Evolutionary conservation across 2,888 invertebrate genomes (phyloP).

Genomic region (Odontomyia ornata): DNA sequence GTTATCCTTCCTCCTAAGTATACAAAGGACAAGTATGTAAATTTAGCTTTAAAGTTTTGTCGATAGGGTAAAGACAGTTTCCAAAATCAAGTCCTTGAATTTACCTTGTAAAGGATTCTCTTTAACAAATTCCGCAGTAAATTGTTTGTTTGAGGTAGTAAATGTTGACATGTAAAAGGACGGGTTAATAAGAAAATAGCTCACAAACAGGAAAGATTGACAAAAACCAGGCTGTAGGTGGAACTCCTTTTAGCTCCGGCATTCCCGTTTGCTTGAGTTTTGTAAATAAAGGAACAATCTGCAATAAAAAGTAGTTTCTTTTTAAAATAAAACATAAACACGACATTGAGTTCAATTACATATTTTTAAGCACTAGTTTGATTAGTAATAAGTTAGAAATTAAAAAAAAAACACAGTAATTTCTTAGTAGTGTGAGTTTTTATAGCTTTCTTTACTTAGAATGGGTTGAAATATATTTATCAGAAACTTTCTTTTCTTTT

Average conservation of each 20-base stretch:
- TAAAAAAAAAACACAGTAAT: background rate
- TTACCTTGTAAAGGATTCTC: background rate
- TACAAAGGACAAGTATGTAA: background rate
- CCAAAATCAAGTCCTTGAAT: background rate
- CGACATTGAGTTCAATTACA: constrained; percentile 1
- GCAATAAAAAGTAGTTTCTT: no score
- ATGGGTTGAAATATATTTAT: no score
- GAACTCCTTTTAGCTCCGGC: no score
- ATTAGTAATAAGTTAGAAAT: background rate
- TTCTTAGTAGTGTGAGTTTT: no score
- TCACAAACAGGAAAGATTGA: no score
- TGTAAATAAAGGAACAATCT: no score
- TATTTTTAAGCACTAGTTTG: background rate
- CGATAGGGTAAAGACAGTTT: background rate
- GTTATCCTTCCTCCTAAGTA: no score
- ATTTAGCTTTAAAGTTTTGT: background rate
- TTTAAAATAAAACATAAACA: no score
- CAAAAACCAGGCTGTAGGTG: no score
- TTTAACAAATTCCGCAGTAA: background rate
- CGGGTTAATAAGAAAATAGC: background rate
- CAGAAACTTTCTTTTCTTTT: no score
- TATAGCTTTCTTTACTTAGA: no score
- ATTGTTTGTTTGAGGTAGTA: background rate
- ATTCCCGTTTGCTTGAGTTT: no score
- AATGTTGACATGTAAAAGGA: background rate